Evolutionary conservation across 2,888 invertebrate species (phyloP).

Genomic region (Ethmia dodecea): DNA sequence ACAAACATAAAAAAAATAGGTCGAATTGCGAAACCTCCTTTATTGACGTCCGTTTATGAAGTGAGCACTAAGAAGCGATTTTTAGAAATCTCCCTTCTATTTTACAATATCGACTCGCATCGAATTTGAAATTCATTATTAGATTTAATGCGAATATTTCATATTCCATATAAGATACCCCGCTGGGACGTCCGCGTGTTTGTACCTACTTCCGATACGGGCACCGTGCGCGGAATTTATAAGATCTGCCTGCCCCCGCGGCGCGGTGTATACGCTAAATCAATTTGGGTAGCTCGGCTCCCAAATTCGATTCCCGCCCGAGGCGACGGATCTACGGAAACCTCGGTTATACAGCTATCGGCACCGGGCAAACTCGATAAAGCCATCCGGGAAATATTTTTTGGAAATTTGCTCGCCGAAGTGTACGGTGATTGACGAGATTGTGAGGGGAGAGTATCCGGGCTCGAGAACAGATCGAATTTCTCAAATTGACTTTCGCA

Average conservation of each 20-base stretch:
- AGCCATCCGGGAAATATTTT: slow-evolving; percentile 39
- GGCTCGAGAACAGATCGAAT: too few relatives aligned
- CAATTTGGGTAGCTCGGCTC: slow-evolving; percentile 64
- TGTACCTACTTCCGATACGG: too few relatives aligned
- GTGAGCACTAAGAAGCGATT: too few relatives aligned
- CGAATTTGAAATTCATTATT: too few relatives aligned
- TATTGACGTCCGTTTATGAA: too few relatives aligned
- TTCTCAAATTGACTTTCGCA: slow-evolving; percentile 1
- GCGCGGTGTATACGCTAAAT: slow-evolving; percentile 56
- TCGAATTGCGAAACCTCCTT: too few relatives aligned
- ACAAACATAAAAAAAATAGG: too few relatives aligned
- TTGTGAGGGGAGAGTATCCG: slow-evolving; percentile 5
- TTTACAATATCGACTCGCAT: too few relatives aligned
- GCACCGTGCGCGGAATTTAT: slow-evolving; percentile 26
- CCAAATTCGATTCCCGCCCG: slow-evolving; percentile 67
- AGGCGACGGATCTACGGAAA: slow-evolving; percentile 52
- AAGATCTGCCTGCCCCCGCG: slow-evolving; percentile 40
- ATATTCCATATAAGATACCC: too few relatives aligned
- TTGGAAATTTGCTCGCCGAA: slow-evolving; percentile 24
- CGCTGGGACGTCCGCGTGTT: too few relatives aligned
- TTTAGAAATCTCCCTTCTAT: too few relatives aligned
- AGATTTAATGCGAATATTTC: too few relatives aligned
- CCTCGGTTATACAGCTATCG: slow-evolving; percentile 48
- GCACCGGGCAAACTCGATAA: slow-evolving; percentile 56
- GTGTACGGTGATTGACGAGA: slow-evolving; percentile 13